phyloP scores from a whole-genome alignment of 2,888 invertebrate species.

The Microdon myrmicae region DNA sequence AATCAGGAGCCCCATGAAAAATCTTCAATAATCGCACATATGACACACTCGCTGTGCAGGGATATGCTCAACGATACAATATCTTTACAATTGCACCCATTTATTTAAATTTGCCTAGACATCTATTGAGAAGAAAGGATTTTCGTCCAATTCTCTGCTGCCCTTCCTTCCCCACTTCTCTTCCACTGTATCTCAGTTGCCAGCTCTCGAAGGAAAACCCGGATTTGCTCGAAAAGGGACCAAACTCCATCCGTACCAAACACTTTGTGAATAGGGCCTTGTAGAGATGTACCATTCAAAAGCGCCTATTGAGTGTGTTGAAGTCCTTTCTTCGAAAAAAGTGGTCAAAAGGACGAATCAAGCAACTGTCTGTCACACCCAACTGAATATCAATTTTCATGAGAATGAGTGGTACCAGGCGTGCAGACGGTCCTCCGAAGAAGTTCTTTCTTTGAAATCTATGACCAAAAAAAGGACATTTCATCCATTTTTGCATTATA shows the following conservation, averaged over 20 bases:
- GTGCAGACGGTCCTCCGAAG: constrained; percentile 5
- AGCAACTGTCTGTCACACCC: constrained; percentile 44
- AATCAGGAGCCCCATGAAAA: too few relatives aligned
- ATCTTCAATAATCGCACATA: too few relatives aligned
- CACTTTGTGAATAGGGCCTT: constrained; percentile 23
- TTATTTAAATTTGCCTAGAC: constrained; percentile 42
- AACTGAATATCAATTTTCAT: constrained; percentile 42
- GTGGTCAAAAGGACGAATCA: constrained; percentile 38
- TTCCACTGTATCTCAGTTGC: constrained; percentile 1
- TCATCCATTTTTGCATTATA: constrained; percentile 31
- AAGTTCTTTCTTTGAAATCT: constrained; percentile 21
- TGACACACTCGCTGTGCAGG: background rate
- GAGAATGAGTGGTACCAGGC: constrained; percentile 28
- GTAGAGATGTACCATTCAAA: constrained; percentile 37
- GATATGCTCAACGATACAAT: constrained; percentile 39
- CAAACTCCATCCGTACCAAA: constrained; percentile 1
- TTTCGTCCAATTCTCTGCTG: constrained; percentile 7
- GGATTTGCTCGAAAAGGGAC: constrained; percentile 21
- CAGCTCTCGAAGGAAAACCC: constrained; percentile 23
- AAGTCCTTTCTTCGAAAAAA: constrained; percentile 23
- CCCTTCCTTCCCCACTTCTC: background rate
- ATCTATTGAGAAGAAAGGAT: constrained; percentile 37
- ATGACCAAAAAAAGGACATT: constrained; percentile 41
- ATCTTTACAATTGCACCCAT: constrained; percentile 45
- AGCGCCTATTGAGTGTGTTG: constrained; percentile 41